Percentiles rank a stretch among this genome's conserved stretches.
These are phyloP conservation scores for Ceraclea dissimilis DNA, from an alignment of 2,888 invertebrate genomes.

Conservation along the genomic window DNA sequence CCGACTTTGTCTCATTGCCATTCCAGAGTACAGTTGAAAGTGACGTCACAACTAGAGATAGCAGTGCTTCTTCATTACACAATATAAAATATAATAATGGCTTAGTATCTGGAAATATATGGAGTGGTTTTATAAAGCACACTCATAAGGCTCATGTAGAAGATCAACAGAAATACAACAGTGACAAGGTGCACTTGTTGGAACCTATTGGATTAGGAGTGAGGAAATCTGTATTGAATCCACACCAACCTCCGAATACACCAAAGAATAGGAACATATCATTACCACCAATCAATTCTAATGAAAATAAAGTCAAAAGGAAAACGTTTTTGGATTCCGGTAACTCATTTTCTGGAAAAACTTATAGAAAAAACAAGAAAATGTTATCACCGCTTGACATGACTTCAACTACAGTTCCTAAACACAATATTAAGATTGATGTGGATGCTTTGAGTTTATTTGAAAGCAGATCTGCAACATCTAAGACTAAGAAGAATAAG, in stretches of 20 bases:
- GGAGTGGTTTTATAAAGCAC: not conserved
- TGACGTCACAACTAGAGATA: constrained; percentile 17
- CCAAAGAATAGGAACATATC: constrained; percentile 37
- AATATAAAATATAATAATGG: constrained; percentile 6
- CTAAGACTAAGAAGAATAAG: constrained; percentile 30
- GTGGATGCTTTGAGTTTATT: constrained; percentile 28
- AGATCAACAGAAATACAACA: constrained; percentile 7
- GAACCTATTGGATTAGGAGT: constrained; percentile 16
- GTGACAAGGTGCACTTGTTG: constrained; percentile 14
- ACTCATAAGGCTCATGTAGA: not conserved
- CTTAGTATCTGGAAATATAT: not conserved
- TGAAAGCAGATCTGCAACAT: not conserved
- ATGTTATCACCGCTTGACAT: constrained; percentile 17
- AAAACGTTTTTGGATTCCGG: constrained; percentile 1
- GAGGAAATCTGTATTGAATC: constrained; percentile 4
- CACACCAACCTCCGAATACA: constrained; percentile 13
- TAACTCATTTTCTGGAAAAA: constrained; percentile 10
- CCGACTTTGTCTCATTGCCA: constrained; percentile 32
- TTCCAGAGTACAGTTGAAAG: constrained; percentile 4
- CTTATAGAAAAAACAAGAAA: constrained; percentile 15
- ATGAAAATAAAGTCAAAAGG: constrained; percentile 38
- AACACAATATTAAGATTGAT: constrained; percentile 14
- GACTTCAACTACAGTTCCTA: constrained; percentile 7
- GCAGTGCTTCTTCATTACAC: constrained; percentile 18
- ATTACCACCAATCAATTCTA: constrained; percentile 40